Evolutionary conservation across 2,888 invertebrate species (phyloP).

Genomic region (Cephus nigrinus): DNA sequence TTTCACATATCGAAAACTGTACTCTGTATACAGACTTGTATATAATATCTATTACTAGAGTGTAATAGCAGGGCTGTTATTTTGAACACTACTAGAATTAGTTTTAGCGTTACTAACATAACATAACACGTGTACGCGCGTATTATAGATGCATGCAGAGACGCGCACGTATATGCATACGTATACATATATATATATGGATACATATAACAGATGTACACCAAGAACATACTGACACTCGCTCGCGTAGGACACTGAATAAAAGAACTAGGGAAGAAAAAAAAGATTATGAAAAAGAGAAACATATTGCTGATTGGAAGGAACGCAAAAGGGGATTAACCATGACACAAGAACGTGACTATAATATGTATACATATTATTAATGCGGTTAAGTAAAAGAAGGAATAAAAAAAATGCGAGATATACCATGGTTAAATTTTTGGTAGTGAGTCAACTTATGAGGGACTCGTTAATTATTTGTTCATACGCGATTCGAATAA

Average conservation of each 20-base stretch:
- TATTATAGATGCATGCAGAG: neutral
- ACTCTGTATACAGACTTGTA: conserved; percentile 21
- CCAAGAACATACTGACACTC: neutral
- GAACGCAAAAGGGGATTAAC: neutral
- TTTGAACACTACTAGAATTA: conserved; percentile 36
- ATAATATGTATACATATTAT: conserved; percentile 27
- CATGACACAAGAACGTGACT: conserved; percentile 2
- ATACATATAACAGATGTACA: conserved; percentile 5
- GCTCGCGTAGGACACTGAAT: neutral
- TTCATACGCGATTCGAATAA: conserved; percentile 22
- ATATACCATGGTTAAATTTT: conserved; percentile 16
- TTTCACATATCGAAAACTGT: conserved; percentile 46
- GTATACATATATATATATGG: conserved; percentile 8
- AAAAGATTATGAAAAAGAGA: neutral
- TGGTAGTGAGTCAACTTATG: conserved; percentile 20
- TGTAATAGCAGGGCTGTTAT: conserved; percentile 47
- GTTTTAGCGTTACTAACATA: conserved; percentile 28
- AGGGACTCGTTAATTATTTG: conserved; percentile 19
- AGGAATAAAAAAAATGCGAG: neutral
- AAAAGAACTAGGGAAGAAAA: neutral
- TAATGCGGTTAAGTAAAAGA: conserved; percentile 25
- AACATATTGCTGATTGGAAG: neutral
- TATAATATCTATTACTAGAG: conserved; percentile 32
- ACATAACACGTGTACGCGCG: neutral
- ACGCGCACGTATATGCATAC: neutral